A percentile compares a stretch with the other conserved stretches of the same genome.
These are phyloP conservation scores for Cranoglanis bouderius DNA, from an alignment of 2,113 vertebrate genomes.

Conservation along the genomic window DNA sequence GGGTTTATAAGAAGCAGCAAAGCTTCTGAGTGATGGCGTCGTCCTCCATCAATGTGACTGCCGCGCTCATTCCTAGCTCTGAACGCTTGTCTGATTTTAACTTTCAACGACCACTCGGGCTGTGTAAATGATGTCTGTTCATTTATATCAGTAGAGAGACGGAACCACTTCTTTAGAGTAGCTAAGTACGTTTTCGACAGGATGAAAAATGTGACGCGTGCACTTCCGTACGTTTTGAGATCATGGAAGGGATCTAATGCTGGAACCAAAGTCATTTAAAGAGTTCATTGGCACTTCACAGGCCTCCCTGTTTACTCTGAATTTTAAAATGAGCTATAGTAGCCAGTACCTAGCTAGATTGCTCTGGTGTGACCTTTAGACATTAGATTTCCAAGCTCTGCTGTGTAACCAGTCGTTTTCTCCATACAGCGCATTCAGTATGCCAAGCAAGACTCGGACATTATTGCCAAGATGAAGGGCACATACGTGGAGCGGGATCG, in stretches of 20 bases:
- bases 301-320: background rate
- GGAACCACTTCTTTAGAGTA: no score
- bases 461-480: conserved; percentile 94
- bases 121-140: no score
- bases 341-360: background rate
- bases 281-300: no score
- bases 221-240: no score
- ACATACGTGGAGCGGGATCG: conserved; percentile 88
- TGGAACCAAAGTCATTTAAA: no score
- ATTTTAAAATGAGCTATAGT: background rate
- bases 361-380: no score
- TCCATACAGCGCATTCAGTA: conserved; percentile 84
- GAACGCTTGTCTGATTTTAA: background rate
- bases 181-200: no score
- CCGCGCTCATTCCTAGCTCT: background rate
- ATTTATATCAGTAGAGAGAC: no score
- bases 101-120: background rate
- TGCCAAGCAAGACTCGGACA: conserved; percentile 84
- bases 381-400: no score
- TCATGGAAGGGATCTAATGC: no score
- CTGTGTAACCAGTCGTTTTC: background rate
- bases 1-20: background rate
- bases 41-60: background rate
- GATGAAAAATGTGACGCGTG: no score
- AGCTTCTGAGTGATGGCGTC: background rate